A percentile compares a stretch with the other conserved stretches of the same genome.
These are phyloP conservation scores for Anguilla pacifica DNA, from an alignment of 2,797 vertebrate genomes.

Conservation along the genomic window DNA sequence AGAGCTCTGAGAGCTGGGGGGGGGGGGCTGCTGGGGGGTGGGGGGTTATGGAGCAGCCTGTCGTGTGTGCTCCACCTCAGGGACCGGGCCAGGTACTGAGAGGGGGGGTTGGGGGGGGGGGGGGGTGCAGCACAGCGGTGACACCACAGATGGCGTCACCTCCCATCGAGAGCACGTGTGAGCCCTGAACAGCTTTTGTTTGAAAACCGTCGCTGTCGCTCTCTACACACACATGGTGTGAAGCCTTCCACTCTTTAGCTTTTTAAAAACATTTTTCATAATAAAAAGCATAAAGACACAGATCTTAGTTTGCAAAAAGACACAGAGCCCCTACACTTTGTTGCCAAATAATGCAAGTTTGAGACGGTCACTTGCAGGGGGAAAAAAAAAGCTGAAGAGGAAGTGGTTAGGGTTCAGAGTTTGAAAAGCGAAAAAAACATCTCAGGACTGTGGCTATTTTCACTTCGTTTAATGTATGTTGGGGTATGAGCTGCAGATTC, in stretches of 20 bases:
- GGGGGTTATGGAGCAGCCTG: constrained; percentile 63
- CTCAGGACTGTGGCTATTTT: constrained; percentile 66
- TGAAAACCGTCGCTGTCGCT: constrained; percentile 40
- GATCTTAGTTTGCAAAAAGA: constrained; percentile 15
- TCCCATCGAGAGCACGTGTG: constrained; percentile 23
- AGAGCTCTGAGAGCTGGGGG: constrained; percentile 62
- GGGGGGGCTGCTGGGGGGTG: constrained; percentile 58
- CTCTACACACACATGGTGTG: constrained; percentile 24
- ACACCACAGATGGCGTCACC: constrained; percentile 67
- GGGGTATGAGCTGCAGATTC: constrained; percentile 33
- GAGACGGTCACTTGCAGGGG: constrained; percentile 70
- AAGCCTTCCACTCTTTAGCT: constrained; percentile 45
- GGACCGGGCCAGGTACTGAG: constrained; percentile 67
- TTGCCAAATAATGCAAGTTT: constrained; percentile 52
- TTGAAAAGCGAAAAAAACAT: constrained; percentile 67
- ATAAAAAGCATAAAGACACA: constrained; percentile 14
- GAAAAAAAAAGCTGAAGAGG: constrained; percentile 62
- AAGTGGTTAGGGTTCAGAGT: constrained; percentile 73
- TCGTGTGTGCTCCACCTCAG: constrained; percentile 72
- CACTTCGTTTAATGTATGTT: constrained; percentile 53
- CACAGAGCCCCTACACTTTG: constrained; percentile 49
- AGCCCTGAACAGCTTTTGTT: constrained; percentile 41
- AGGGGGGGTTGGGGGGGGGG: constrained; percentile 28
- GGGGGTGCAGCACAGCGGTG: constrained; percentile 48
- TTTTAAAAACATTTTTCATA: constrained; percentile 4